phyloP scores from a whole-genome alignment of 2,888 invertebrate genomes.

The Mechanitis messenoides region DNA sequence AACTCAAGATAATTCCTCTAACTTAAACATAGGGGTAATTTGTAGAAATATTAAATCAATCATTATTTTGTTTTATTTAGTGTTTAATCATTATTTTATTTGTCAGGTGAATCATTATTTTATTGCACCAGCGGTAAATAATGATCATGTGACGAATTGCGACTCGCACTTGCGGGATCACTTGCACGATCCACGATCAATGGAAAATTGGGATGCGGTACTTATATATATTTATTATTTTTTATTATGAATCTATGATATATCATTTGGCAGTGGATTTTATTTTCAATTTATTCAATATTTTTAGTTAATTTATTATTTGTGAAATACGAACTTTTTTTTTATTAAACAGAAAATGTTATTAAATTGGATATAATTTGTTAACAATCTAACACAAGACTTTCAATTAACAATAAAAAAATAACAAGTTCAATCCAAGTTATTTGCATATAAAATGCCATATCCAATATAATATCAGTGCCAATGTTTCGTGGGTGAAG shows the following conservation, averaged over 20 bases:
- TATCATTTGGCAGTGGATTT: neutral
- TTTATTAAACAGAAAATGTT: no score
- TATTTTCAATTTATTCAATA: no score
- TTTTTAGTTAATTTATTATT: no score
- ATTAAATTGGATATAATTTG: no score
- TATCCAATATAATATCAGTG: constrained; percentile 14
- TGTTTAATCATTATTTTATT: constrained; percentile 15
- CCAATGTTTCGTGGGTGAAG: neutral
- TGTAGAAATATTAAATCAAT: constrained; percentile 3
- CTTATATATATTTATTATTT: neutral
- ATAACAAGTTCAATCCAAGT: neutral
- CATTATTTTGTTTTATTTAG: neutral
- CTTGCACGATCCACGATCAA: constrained; percentile 26
- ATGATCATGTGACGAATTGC: constrained; percentile 45
- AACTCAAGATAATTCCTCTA: no score
- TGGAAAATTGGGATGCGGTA: constrained; percentile 12
- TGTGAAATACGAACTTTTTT: no score
- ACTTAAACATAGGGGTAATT: neutral
- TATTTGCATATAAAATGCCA: constrained; percentile 10
- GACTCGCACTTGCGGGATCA: constrained; percentile 31
- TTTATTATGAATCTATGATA: neutral
- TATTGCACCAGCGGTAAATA: constrained; percentile 24
- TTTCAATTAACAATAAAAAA: neutral
- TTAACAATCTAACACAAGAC: no score
- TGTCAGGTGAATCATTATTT: constrained; percentile 21